Percentiles rank a stretch among this genome's conserved stretches.
Evolutionary conservation across 2,888 invertebrate genomes (phyloP).

Genomic region (Catonia carolina): DNA sequence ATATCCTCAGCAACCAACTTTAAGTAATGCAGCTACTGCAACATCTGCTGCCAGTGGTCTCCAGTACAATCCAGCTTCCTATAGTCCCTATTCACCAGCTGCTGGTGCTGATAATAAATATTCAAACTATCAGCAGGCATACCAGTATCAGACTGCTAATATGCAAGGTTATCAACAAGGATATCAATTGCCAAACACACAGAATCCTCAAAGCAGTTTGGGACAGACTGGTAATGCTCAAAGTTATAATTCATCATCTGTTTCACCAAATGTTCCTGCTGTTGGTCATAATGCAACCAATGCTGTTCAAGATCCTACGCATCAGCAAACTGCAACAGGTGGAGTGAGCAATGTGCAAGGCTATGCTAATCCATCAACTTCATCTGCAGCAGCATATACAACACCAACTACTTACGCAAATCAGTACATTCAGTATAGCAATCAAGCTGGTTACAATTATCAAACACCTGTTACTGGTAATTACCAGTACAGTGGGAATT

Average conservation of each 20-base stretch:
- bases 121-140: conserved; percentile 40
- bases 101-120: conserved; percentile 32
- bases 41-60: conserved; percentile 18
- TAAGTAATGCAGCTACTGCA: conserved; percentile 10
- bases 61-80: conserved; percentile 35
- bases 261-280: background rate
- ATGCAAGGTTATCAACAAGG: conserved; percentile 25
- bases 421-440: conserved; percentile 37
- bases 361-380: conserved; percentile 20
- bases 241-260: background rate
- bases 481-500: background rate
- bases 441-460: conserved; percentile 17
- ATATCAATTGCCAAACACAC: no score
- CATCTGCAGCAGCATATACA: conserved; percentile 13
- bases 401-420: conserved; percentile 21
- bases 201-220: no score
- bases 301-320: no score
- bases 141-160: conserved; percentile 36
- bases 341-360: background rate
- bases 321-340: background rate
- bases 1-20: conserved; percentile 4
- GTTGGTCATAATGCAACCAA: background rate
- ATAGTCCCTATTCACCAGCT: conserved; percentile 36
- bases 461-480: conserved; percentile 7
- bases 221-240: background rate